These are phyloP conservation scores for Macroglossus sobrinus DNA, from an alignment of 2,113 vertebrate species.

Conservation along the genomic window DNA sequence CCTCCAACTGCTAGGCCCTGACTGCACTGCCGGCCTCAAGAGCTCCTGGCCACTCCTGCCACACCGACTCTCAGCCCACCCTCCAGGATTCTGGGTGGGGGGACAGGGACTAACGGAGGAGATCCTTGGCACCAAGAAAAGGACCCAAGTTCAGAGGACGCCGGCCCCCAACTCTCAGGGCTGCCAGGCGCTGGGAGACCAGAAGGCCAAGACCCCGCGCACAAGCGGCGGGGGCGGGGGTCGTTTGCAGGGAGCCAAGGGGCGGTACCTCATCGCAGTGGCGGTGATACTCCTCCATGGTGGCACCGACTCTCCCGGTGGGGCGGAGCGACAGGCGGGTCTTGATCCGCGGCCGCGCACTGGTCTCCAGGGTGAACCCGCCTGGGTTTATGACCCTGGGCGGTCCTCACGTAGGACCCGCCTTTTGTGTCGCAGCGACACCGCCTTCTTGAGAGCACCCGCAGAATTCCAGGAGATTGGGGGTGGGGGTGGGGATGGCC, in stretches of 20 bases:
- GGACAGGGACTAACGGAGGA: neutral
- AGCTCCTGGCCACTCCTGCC: neutral
- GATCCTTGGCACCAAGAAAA: neutral
- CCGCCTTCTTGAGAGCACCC: accelerated
- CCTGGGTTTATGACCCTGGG: neutral
- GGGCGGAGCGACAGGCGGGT: neutral
- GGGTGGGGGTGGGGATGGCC: too few relatives aligned
- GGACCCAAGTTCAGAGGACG: neutral
- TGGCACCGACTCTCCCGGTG: neutral
- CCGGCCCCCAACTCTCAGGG: neutral
- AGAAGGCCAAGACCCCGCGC: neutral
- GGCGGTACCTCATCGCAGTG: constrained; percentile 81
- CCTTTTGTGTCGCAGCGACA: neutral
- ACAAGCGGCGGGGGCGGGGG: neutral
- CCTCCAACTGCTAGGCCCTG: too few relatives aligned
- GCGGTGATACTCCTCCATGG: constrained; percentile 81
- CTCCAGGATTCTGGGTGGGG: neutral
- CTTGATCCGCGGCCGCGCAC: neutral
- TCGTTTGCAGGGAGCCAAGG: neutral
- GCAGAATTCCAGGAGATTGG: neutral
- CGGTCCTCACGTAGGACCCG: neutral
- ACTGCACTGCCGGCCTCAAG: neutral
- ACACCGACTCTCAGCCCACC: neutral
- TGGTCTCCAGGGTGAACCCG: neutral
- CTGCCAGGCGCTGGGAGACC: neutral